These are phyloP conservation scores for Lamprologus ornatipinnis DNA, from an alignment of 2,113 vertebrate species.

Conservation along the genomic window DNA sequence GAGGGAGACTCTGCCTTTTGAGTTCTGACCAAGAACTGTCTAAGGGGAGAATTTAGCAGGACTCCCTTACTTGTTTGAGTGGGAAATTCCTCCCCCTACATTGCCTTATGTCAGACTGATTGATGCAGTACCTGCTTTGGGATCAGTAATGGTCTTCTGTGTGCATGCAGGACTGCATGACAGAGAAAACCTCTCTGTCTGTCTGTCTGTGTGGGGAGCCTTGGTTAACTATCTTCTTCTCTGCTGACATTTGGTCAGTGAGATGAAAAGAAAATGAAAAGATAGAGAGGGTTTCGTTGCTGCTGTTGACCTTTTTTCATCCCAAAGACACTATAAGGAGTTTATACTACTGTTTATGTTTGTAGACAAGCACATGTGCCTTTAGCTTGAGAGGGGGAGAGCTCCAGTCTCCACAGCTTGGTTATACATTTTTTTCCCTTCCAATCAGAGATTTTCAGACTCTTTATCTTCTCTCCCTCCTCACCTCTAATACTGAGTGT, in stretches of 20 bases:
- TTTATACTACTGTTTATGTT: neutral
- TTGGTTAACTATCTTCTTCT: neutral
- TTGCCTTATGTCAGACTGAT: slow-evolving; percentile 46
- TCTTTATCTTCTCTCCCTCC: slow-evolving; percentile 1
- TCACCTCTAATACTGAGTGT: neutral
- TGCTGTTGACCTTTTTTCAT: neutral
- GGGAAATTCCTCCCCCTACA: slow-evolving; percentile 3
- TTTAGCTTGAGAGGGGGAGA: neutral
- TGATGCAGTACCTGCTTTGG: slow-evolving; percentile 29
- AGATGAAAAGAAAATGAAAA: neutral
- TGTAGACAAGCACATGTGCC: neutral
- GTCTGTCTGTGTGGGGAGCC: neutral
- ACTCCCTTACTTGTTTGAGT: slow-evolving; percentile 14
- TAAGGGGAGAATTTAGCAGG: neutral
- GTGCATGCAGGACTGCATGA: neutral
- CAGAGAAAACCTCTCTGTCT: neutral
- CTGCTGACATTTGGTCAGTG: neutral
- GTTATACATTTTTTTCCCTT: neutral
- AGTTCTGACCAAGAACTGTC: neutral
- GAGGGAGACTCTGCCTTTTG: neutral
- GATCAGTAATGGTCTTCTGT: slow-evolving; percentile 7
- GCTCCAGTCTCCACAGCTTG: neutral
- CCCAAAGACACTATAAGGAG: neutral
- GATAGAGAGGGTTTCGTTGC: neutral
- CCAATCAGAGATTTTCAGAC: neutral